phyloP scores from a whole-genome alignment of 1,140 invertebrate species.

The Lepidurus apus region DNA sequence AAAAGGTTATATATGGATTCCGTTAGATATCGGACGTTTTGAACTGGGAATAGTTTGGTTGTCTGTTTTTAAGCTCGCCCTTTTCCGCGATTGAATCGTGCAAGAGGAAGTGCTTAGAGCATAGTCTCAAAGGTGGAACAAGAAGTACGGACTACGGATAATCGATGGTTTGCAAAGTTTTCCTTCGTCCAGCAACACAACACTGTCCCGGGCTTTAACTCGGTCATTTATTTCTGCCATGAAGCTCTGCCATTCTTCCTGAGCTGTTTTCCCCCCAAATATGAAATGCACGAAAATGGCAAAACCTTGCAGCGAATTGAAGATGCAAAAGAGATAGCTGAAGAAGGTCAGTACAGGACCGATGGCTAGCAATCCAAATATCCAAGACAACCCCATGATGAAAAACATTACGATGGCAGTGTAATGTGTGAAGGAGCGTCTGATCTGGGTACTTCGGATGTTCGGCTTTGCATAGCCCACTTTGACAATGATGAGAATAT shows the following conservation, averaged over 20 bases:
- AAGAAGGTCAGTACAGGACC: slow-evolving; percentile 47
- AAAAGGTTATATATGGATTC: too few relatives aligned
- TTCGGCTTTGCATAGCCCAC: too few relatives aligned
- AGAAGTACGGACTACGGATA: too few relatives aligned
- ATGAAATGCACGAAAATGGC: slow-evolving; percentile 45
- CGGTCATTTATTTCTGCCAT: background rate
- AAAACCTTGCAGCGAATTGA: slow-evolving; percentile 52
- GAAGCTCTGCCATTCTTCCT: background rate
- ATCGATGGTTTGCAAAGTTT: too few relatives aligned
- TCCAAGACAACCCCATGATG: slow-evolving; percentile 52
- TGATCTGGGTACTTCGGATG: too few relatives aligned
- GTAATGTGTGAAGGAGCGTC: background rate
- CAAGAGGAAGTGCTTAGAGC: too few relatives aligned
- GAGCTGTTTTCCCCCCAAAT: background rate
- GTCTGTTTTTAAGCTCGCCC: too few relatives aligned
- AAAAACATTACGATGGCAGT: slow-evolving; percentile 50
- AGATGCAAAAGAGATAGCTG: slow-evolving; percentile 52
- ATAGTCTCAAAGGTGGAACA: too few relatives aligned
- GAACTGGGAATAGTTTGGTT: too few relatives aligned
- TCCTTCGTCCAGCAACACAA: background rate
- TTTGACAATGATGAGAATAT: too few relatives aligned
- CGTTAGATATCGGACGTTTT: too few relatives aligned
- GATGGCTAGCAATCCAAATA: slow-evolving; percentile 50
- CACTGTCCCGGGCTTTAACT: background rate
- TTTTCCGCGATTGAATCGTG: too few relatives aligned